A percentile compares a stretch with the other conserved stretches of the same genome.
These are phyloP conservation scores for Amniataba percoides DNA, from an alignment of 2,797 vertebrate genomes.

Conservation along the genomic window DNA sequence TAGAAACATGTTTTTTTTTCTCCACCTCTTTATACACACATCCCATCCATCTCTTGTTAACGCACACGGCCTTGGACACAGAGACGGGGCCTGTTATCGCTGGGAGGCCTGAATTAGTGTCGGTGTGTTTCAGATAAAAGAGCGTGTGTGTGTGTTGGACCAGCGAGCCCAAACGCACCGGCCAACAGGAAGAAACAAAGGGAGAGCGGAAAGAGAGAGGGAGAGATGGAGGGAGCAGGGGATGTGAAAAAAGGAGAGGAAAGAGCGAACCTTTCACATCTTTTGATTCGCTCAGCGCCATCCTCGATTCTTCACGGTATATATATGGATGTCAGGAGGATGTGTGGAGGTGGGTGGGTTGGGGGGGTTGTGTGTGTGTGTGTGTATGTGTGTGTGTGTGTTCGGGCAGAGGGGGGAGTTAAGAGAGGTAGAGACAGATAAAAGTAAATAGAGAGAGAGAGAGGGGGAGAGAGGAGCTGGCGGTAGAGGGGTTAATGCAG, in stretches of 20 bases:
- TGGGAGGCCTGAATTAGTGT: conserved; percentile 73
- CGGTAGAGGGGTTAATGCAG: conserved; percentile 81
- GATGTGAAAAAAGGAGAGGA: conserved; percentile 43
- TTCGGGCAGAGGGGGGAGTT: conserved; percentile 10
- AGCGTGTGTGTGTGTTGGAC: conserved; percentile 65
- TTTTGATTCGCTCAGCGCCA: conserved; percentile 75
- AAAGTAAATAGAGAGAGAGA: conserved; percentile 70
- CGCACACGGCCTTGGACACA: conserved; percentile 28
- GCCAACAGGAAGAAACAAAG: conserved; percentile 56
- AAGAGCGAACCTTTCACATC: conserved; percentile 73
- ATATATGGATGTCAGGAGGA: conserved; percentile 64
- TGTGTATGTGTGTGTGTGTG: conserved; percentile 50
- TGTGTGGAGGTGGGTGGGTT: conserved; percentile 33
- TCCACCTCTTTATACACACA: conserved; percentile 1
- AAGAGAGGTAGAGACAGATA: conserved; percentile 66
- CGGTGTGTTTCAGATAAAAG: conserved; percentile 77
- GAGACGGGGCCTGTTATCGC: conserved; percentile 57
- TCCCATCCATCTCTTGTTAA: background rate
- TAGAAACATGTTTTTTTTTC: background rate
- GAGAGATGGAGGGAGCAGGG: conserved; percentile 16
- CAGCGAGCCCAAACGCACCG: conserved; percentile 44
- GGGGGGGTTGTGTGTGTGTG: conserved; percentile 24
- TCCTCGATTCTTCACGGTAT: conserved; percentile 72
- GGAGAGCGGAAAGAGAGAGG: conserved; percentile 43
- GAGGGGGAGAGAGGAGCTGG: conserved; percentile 60